These are phyloP conservation scores for Caiman crocodilus DNA, from an alignment of 2,797 vertebrate species.

Conservation along the genomic window DNA sequence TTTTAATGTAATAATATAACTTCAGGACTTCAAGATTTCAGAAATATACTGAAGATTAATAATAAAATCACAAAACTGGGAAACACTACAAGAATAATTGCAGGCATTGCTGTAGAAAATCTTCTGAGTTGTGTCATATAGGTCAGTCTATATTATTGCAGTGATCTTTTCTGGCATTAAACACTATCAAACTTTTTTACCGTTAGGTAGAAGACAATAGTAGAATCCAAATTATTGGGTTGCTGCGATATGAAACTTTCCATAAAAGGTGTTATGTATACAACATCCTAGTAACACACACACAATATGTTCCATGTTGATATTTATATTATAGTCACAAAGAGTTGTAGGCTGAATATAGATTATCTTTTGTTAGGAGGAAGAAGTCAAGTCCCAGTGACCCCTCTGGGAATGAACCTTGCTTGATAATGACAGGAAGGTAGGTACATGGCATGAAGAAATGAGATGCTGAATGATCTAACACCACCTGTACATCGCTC, in stretches of 20 bases:
- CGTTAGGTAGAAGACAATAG: background rate
- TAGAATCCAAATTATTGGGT: background rate
- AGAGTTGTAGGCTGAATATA: background rate
- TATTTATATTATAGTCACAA: too few species aligned
- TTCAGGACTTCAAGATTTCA: background rate
- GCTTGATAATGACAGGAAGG: background rate
- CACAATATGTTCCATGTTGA: background rate
- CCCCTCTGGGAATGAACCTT: fast-evolving
- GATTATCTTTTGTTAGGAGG: background rate
- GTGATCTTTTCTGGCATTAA: background rate
- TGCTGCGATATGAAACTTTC: background rate
- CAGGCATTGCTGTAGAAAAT: background rate
- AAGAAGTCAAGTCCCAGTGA: background rate
- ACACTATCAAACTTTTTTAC: background rate
- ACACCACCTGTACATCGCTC: too few species aligned
- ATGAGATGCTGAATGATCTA: background rate
- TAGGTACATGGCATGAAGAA: fast-evolving
- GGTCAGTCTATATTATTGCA: background rate
- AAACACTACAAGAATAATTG: background rate
- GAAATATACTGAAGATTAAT: background rate
- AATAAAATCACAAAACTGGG: background rate
- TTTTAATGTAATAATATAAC: background rate
- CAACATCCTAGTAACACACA: background rate
- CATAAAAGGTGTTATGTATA: background rate
- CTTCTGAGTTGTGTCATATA: background rate